Base-by-base conservation (phyloP, 92 coral and sea anemone species). In the Porites divaricata region DNA sequence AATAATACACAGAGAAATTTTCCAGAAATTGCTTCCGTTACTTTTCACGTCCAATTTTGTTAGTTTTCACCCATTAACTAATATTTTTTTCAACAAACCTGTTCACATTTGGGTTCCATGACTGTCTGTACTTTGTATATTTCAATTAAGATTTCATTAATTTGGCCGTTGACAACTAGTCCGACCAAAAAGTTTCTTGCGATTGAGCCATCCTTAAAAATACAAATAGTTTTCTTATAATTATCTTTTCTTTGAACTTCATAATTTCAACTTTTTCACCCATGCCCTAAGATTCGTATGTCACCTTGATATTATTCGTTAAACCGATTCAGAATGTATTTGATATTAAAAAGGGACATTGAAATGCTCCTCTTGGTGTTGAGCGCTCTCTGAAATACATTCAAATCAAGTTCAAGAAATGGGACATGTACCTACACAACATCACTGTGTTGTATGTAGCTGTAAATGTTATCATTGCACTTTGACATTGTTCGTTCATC, bases 11-110 rank as follows among this genome's bases (percentile, higher is more conserved):
- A 49, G 76, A 51, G 17, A 72, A 73, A 28, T 24, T 17, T 63
- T 61, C 8, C 61, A 73, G 72, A 59, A 50, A 58, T 63, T 59
- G 54, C 62, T 72, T 73, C 86, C 72, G 86, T 82, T 82, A 82
- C 72, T 72, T 73, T 72, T 21, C 52, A 15, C 45, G 62, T 82
- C 51, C 59, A 24, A 9, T 82, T 80, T 74, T 74, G 69, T 23
- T 59, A 74, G 48, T 58, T 81, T 81, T 21, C 4, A 45, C 14
- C 21, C n/a, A 19, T 15, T 52, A 53, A n/a, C 81, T 70, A 35
- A 57, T 72, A 23, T 59, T 54, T 26, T 59, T 82, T 77, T 63
- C 78, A 68, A 68, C 69, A 15, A 57, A 49, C 71, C 79, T 45
- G 45, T 35, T 35, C 45, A 35, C 45, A 72, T 82, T 78, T 48